These are phyloP conservation scores for Mylabris sibirica DNA, from an alignment of 2,888 invertebrate genomes.

Conservation along the genomic window DNA sequence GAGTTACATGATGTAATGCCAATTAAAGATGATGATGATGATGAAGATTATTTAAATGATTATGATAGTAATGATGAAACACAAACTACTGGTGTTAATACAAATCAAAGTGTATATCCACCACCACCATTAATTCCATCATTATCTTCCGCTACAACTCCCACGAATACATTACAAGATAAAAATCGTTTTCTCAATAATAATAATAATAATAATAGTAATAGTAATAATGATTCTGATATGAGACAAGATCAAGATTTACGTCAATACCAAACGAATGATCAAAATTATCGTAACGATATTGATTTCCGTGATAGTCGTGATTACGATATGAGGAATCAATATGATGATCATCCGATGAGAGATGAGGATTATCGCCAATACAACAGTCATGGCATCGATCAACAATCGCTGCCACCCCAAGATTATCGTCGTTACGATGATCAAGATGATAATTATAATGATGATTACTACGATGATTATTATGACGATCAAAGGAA, in stretches of 20 bases:
- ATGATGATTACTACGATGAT: constrained; percentile 60
- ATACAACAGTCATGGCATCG: constrained; percentile 31
- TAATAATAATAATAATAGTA: constrained; percentile 36
- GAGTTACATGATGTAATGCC: constrained; percentile 82
- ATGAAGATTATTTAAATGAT: constrained; percentile 60
- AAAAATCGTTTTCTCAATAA: constrained; percentile 43
- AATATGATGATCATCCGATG: constrained; percentile 28
- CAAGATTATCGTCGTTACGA: constrained; percentile 41
- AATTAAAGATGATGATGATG: constrained; percentile 68
- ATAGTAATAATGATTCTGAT: constrained; percentile 38
- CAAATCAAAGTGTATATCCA: constrained; percentile 15
- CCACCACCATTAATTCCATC: constrained; percentile 21
- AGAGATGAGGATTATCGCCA: constrained; percentile 51
- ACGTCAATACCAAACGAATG: constrained; percentile 19
- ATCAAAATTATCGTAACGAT: constrained; percentile 42
- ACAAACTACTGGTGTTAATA: constrained; percentile 27
- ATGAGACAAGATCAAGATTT: constrained; percentile 47
- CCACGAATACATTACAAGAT: constrained; percentile 49
- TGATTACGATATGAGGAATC: constrained; percentile 52
- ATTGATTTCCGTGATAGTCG: constrained; percentile 47
- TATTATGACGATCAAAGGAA: constrained; percentile 59
- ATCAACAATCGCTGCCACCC: constrained; percentile 30
- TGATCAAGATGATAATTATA: constrained; percentile 51
- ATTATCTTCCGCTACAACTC: constrained; percentile 36
- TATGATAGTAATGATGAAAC: constrained; percentile 62